phyloP scores from a whole-genome alignment of 2,888 invertebrate genomes.

The Thymelicus sylvestris region DNA sequence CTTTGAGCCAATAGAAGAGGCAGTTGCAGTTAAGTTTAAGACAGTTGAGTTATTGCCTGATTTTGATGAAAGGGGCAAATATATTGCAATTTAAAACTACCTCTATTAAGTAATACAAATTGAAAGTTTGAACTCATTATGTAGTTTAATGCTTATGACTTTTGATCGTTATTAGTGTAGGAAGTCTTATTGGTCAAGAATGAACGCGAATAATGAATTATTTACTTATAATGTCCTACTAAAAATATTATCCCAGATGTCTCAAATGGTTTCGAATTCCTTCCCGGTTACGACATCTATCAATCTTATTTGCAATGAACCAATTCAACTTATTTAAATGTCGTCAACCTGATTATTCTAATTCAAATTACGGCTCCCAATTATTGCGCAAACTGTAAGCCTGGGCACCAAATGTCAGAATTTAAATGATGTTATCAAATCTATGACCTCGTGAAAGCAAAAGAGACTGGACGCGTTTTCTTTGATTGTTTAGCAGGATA shows the following conservation, averaged over 20 bases:
- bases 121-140: too few species aligned
- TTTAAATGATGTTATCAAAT: conserved; percentile 34
- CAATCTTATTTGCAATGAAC: conserved; percentile 17
- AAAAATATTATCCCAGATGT: too few species aligned
- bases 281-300: conserved; percentile 9
- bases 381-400: conserved; percentile 24
- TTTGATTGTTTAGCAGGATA: conserved; percentile 4
- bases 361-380: conserved; percentile 11
- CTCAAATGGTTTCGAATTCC: background rate
- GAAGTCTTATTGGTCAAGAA: too few species aligned
- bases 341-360: conserved; percentile 36
- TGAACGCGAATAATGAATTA: too few species aligned
- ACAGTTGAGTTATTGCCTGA: background rate
- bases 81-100: too few species aligned
- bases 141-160: too few species aligned
- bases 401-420: conserved; percentile 25
- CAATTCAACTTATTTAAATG: conserved; percentile 33
- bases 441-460: conserved; percentile 8
- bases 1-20: conserved; percentile 11
- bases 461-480: conserved; percentile 1
- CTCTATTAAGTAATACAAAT: too few species aligned
- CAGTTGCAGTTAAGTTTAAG: conserved; percentile 5
- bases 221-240: too few species aligned
- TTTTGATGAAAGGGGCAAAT: too few species aligned
- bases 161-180: too few species aligned